Base-by-base conservation (phyloP, 2,113 vertebrate genomes). In the Tiliqua scincoides region DNA sequence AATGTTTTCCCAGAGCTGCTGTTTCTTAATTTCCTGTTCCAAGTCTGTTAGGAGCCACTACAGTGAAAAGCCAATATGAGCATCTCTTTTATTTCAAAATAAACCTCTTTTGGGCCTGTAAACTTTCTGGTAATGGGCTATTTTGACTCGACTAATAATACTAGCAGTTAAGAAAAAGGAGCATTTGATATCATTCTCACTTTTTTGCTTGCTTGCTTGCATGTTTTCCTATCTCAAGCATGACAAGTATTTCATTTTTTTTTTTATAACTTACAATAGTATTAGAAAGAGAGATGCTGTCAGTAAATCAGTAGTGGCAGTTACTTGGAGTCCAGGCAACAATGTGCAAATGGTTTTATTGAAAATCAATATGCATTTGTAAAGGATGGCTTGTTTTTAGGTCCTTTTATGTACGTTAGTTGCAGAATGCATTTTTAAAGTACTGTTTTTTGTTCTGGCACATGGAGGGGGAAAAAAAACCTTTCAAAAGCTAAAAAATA, bases 351-450 rank as follows among this genome's bases (percentile, higher is more conserved):
- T 94, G 88, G 88, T 86, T 95, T 92, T 95, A 95, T 92, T 94
- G 95, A 95, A 96, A 95, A 95, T 95, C 95, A 92, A 88, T 95
- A 87, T 91, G 84, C 71, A 90, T 94, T 94, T 92, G 88, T 92
- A 93, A 94, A 94, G 92, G 32, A 63, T 89, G 88, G 89, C 82
- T 89, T 93, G 87, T 89, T 93, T 94, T 86, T 79, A 91, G 83
- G 59, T 85, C 87, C 85, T 79, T 91, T 93, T 91, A 67, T 87
- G 52, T 85, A 91, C 79, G 32, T 90, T 91, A 48, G 54, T 85
- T 88, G 54, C 48, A 70, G 76, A 74, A 80, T 35, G 81, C 86
- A 65, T 73, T 79, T 80, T 80, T 91, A 79, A 23, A 80, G 62
- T 78, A 80, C 37, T 86, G 80, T 72, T 83, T 91, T 74, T 73